Evolutionary conservation across 2,113 vertebrate genomes (phyloP), one percentile per base, ranked within the genome.

Genomic region (Gadus macrocephalus): DNA sequence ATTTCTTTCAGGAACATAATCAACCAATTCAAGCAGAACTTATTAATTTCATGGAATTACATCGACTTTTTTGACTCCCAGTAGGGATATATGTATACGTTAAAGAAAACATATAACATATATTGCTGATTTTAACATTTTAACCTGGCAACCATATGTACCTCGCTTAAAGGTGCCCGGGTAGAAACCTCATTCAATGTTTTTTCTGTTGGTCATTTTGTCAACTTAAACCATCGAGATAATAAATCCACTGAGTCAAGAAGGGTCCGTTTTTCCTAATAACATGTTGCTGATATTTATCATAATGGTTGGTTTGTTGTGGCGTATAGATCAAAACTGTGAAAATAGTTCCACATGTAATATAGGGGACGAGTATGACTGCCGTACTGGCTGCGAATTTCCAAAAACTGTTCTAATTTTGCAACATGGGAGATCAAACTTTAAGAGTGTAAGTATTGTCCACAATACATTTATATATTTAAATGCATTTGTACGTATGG

Each of bases 391-490:
- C 66, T 74, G 58, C 81, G 31, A 17, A 79, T 81, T 67, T 65
- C 53, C 17, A 77, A 28, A 14, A 31, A 31, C 3, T 60, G 17
- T 58, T 6, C 3, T 35, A 53, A 61, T 62, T 22, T 22, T 0
- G 15, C 69, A n/a, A 53, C 1, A 93, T 93, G 91, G 83, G 55
- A 2, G 91, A 91, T 0, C 72, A 85, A 25, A 85, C 90, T 3
- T 64, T 91, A 6, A 82, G 86, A 89, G 86, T 93, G 92, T 92
- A 72, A 92, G 92, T 88, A 53, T 16, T 58, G 42, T 49, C n/a
- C 55, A 17, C 55, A 58, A 17, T 17, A 17, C 14, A 61, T 22
- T 25, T n/a, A 59, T 59, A n/a, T 59, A 59, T 19, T 59, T 17
- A 19, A 19, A 16, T 59, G 16, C 3, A n/a, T 19, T 3, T 61